Conservation (phyloP, 2,797 vertebrate species). For the Melopsittacus undulatus region DNA sequence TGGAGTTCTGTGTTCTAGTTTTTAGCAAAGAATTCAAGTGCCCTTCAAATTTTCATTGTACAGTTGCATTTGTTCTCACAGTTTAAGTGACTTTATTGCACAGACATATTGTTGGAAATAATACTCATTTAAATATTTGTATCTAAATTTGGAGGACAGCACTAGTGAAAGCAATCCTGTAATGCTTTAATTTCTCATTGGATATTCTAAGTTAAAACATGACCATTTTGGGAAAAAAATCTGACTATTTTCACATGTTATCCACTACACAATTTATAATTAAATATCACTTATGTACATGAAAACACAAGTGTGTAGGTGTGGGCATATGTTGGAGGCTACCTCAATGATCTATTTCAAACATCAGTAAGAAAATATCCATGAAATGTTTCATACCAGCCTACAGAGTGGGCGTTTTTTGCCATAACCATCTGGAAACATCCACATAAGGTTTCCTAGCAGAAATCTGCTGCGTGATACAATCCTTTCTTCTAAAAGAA, state of each 20-base stretch:
- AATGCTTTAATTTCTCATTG: not conserved
- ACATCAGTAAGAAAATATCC: not conserved
- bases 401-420: conserved; percentile 14
- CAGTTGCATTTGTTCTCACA: not conserved
- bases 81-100: not conserved
- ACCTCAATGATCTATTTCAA: not conserved
- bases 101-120: not conserved
- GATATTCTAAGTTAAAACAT: not conserved
- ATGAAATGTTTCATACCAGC: conserved; percentile 20
- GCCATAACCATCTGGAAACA: conserved; percentile 28
- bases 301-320: not conserved
- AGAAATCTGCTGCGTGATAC: not conserved
- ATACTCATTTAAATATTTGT: not conserved
- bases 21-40: not conserved
- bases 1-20: not conserved
- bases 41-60: not conserved
- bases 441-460: conserved; percentile 31
- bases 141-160: not conserved
- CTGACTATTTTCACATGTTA: not conserved
- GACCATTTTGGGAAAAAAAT: not conserved
- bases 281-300: not conserved
- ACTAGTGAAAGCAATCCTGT: not conserved
- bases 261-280: not conserved
- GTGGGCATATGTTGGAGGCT: not conserved
- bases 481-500: conserved; percentile 41